Percentiles rank a stretch among this genome's conserved stretches.
Conservation (phyloP, 2,888 invertebrate species). For the Neelides folsomi region DNA sequence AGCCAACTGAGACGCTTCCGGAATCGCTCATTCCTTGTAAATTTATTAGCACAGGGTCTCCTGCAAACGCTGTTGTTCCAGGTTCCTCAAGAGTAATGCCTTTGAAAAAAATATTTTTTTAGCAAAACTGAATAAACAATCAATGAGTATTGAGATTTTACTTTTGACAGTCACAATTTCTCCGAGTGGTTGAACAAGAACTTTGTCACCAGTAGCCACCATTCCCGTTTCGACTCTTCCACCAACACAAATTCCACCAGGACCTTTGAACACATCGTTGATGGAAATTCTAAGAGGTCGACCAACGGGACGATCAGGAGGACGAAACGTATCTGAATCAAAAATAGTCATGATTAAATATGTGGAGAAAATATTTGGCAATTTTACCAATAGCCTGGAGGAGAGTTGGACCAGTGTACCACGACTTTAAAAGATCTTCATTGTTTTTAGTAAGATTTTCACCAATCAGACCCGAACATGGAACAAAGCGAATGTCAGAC, state of each 20-base stretch:
- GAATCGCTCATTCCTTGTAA: constrained; percentile 70
- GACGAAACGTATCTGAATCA: constrained; percentile 57
- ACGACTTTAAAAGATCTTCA: constrained; percentile 48
- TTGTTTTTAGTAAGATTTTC: constrained; percentile 64
- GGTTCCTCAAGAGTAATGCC: constrained; percentile 56
- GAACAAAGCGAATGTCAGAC: constrained; percentile 71
- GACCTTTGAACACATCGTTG: constrained; percentile 87
- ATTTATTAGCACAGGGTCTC: constrained; percentile 77
- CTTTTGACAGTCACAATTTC: constrained; percentile 72
- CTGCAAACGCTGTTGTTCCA: constrained; percentile 70
- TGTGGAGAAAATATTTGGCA: too few species aligned
- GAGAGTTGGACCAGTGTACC: constrained; percentile 75
- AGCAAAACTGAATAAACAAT: too few species aligned
- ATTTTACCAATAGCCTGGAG: constrained; percentile 63
- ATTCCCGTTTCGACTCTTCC: constrained; percentile 87
- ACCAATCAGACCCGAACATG: constrained; percentile 91
- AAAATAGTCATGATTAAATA: background rate
- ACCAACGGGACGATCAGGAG: constrained; percentile 71
- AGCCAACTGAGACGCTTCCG: constrained; percentile 65
- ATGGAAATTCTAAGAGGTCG: constrained; percentile 86
- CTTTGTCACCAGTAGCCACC: constrained; percentile 70
- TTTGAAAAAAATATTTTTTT: constrained; percentile 33
- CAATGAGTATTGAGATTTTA: constrained; percentile 33
- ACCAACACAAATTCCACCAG: constrained; percentile 74
- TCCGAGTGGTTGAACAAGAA: constrained; percentile 70